These are phyloP conservation scores for Drosophila meridionalis DNA, from an alignment of 2,888 invertebrate species.

Conservation along the genomic window DNA sequence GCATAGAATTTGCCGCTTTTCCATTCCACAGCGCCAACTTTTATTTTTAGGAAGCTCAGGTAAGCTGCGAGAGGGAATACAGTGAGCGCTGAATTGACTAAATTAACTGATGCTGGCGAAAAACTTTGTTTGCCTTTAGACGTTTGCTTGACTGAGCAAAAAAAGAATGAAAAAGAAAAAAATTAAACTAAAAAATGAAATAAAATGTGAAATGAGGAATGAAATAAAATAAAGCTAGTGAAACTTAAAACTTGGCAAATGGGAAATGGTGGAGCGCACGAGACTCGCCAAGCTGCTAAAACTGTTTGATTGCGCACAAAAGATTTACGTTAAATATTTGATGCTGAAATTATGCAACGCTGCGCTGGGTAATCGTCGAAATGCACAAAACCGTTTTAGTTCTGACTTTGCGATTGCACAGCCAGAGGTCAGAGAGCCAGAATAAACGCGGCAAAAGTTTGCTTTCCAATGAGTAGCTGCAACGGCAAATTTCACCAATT, in stretches of 20 bases:
- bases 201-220: conserved; percentile 24
- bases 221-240: conserved; percentile 33
- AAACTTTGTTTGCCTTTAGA: conserved; percentile 75
- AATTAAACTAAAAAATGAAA: conserved; percentile 4
- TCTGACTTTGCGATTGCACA: conserved; percentile 40
- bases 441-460: conserved; percentile 13
- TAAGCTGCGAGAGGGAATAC: conserved; percentile 8
- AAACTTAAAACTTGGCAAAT: conserved; percentile 40
- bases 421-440: conserved; percentile 31
- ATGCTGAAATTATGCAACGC: conserved; percentile 79
- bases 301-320: conserved; percentile 76
- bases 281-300: conserved; percentile 45
- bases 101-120: conserved; percentile 72
- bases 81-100: conserved; percentile 72
- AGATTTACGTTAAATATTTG: conserved; percentile 80
- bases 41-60: conserved; percentile 17
- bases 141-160: conserved; percentile 63
- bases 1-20: conserved; percentile 26
- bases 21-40: background rate
- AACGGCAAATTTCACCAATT: conserved; percentile 21
- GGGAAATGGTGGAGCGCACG: conserved; percentile 14
- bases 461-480: conserved; percentile 15
- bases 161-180: background rate
- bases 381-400: conserved; percentile 63
- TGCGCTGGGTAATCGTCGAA: conserved; percentile 73